Conservation (phyloP, 2,797 vertebrate genomes). For the Hemibagrus guttatus region DNA sequence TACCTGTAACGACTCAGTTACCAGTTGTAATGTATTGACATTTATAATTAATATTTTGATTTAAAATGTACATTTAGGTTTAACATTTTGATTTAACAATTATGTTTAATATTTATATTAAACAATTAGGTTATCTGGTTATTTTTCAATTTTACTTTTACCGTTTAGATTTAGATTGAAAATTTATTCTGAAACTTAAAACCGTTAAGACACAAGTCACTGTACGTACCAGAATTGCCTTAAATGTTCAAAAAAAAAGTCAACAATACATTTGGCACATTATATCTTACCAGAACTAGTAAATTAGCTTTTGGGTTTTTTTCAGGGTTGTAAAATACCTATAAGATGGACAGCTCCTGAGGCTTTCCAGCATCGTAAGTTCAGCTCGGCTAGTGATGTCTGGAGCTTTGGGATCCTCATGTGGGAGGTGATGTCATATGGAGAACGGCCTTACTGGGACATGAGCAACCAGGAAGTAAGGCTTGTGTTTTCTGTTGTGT, state of each 20-base stretch:
- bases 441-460: slow-evolving; percentile 83
- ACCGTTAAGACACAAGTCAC: background rate
- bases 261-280: background rate
- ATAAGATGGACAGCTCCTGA: slow-evolving; percentile 81
- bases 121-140: no score
- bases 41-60: background rate
- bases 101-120: background rate
- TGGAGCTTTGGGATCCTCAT: slow-evolving; percentile 83
- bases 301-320: background rate
- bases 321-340: slow-evolving; percentile 81
- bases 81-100: background rate
- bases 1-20: background rate
- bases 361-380: slow-evolving; percentile 83
- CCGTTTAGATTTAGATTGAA: background rate
- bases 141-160: background rate
- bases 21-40: background rate
- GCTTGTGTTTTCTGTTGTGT: background rate
- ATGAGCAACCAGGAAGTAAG: slow-evolving; percentile 84
- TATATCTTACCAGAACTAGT: background rate
- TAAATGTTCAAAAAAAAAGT: background rate
- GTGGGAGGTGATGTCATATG: slow-evolving; percentile 86
- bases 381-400: slow-evolving; percentile 79
- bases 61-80: background rate
- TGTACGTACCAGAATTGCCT: background rate
- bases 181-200: background rate